Evolutionary conservation across 2,888 invertebrate genomes (phyloP), one percentile per base, ranked within the genome.

Genomic region (Synanthedon tipuliformis): DNA sequence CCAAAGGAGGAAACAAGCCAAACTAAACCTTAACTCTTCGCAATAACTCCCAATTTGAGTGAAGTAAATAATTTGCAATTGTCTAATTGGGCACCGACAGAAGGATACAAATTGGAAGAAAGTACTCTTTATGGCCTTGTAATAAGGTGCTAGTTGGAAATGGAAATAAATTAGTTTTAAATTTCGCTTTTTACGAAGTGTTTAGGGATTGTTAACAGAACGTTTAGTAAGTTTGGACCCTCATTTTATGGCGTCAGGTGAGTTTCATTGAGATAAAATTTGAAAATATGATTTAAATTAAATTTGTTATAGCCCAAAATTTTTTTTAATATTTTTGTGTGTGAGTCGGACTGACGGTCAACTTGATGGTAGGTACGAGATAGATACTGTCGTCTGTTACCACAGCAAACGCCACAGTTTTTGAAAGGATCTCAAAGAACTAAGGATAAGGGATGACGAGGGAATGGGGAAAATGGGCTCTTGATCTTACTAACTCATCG

Each of bases 161-260:
- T 7, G n/a, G 45, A 7, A 8, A 13, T 45, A 45, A 45, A 45
- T 45, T n/a, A 45, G 45, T 45, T 45, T 45, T 13, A 45, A 45
- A 45, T 13, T 45, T 45, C 13, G 13, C 45, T 45, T 45, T 45
- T 13, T 45, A 45, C 15, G 45, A 45, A 45, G 13, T 45, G 45
- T 45, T 45, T 45, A 45, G 15, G 45, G 45, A 10, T 45, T 45
- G 45, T 45, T 13, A 45, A 45, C 45, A 45, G 15, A 45, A 15
- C 45, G 45, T 45, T 45, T 45, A 45, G 45, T 15, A 45, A 45
- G 13, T 45, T 45, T 45, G 45, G 45, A 12, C 13, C 45, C 45
- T 45, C 45, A 41, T 40, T 52, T 48, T 50, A 54, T 50, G 50
- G 5, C 18, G 49, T 15, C 52, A 54, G 52, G 54, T 54, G 52